These are phyloP conservation scores for Cheilosia impressa DNA, from an alignment of 2,888 invertebrate genomes.

Conservation along the genomic window DNA sequence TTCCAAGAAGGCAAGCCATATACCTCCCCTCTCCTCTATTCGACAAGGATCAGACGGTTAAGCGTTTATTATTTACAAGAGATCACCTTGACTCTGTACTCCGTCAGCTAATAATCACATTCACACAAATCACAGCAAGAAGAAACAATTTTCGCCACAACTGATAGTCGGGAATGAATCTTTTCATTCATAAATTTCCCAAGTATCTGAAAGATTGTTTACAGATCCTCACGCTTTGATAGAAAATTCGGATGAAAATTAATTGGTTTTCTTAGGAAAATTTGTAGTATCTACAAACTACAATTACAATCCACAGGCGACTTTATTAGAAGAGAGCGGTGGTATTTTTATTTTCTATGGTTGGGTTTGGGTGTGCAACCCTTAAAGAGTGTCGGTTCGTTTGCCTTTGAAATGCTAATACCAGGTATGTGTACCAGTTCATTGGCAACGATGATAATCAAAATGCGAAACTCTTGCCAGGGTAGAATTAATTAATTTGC, in stretches of 20 bases:
- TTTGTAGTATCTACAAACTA: background rate
- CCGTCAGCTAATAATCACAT: slow-evolving; percentile 43
- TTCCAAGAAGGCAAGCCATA: slow-evolving; percentile 53
- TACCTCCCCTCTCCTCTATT: background rate
- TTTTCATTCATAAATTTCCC: slow-evolving; percentile 69
- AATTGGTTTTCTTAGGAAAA: slow-evolving; percentile 61
- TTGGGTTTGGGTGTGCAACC: slow-evolving; percentile 27
- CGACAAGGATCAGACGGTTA: slow-evolving; percentile 54
- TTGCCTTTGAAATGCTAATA: slow-evolving; percentile 65
- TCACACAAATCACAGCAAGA: slow-evolving; percentile 35
- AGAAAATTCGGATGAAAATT: slow-evolving; percentile 69
- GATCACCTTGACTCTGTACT: slow-evolving; percentile 47
- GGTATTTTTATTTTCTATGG: background rate
- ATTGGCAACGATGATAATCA: slow-evolving; percentile 9
- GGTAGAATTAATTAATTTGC: slow-evolving; percentile 59
- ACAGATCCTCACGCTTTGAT: slow-evolving; percentile 61
- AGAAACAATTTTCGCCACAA: slow-evolving; percentile 64
- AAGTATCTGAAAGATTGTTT: slow-evolving; percentile 67
- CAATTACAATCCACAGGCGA: background rate
- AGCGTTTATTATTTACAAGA: slow-evolving; percentile 72
- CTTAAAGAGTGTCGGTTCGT: slow-evolving; percentile 5
- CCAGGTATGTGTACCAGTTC: background rate
- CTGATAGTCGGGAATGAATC: slow-evolving; percentile 41
- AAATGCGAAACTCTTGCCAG: slow-evolving; percentile 23
- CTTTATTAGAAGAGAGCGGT: slow-evolving; percentile 1